phyloP scores from a whole-genome alignment of 2,113 vertebrate genomes.

The mouse (Mus musculus) region GRCm39 chr3:83345501-83346000 shows the following conservation, averaged over 20 bases:
- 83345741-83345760: too few species aligned
- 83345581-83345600: not conserved
- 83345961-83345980: not conserved
- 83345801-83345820: not conserved
- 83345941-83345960: not conserved
- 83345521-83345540: not conserved
- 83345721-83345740: not conserved
- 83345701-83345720: not conserved
- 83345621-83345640: not conserved
- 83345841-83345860: not conserved
- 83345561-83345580: too few species aligned
- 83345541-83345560: not conserved
- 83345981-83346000: not conserved
- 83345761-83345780: not conserved
- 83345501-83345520: not conserved
- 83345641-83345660: not conserved
- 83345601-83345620: not conserved
- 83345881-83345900: not conserved
- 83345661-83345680: not conserved
- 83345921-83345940: not conserved
- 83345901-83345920: not conserved
- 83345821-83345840: not conserved
- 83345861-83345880: not conserved
- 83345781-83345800: not conserved
- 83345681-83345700: not conserved